A percentile compares a stretch with the other conserved stretches of the same genome.
Conservation (phyloP, 2,113 vertebrate genomes). For the Cettia cetti region DNA sequence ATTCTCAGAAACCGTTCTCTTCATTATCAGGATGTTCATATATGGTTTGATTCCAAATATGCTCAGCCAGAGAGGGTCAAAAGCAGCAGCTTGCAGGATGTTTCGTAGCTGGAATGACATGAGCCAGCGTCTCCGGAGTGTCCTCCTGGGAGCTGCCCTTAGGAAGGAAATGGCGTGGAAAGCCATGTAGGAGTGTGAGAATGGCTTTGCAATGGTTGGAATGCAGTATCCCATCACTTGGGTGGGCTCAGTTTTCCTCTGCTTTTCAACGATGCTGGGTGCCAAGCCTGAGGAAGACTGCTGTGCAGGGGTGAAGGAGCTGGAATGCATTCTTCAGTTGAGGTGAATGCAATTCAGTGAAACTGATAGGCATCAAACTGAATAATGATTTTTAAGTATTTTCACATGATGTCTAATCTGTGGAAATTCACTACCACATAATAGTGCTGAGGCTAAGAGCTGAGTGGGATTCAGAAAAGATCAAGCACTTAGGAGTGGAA, state of each 20-base stretch:
- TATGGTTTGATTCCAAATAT: not conserved
- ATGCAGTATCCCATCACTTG: constrained; percentile 40
- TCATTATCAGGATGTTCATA: not conserved
- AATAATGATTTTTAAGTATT: constrained; percentile 63
- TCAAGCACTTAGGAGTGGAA: constrained; percentile 38
- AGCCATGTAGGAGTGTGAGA: not conserved
- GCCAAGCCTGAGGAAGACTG: constrained; percentile 47
- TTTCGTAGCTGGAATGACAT: not conserved
- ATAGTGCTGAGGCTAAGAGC: constrained; percentile 35
- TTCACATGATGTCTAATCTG: constrained; percentile 65
- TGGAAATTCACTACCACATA: constrained; percentile 64
- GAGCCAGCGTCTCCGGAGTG: not conserved
- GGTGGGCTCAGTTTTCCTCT: constrained; percentile 54
- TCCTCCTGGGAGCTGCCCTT: constrained; percentile 7
- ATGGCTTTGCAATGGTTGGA: constrained; percentile 4
- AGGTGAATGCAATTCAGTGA: constrained; percentile 42
- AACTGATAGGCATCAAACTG: constrained; percentile 63
- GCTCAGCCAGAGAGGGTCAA: not conserved
- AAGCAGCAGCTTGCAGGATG: not conserved
- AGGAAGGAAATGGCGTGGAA: not conserved
- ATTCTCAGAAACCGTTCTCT: not conserved
- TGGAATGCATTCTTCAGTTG: constrained; percentile 39
- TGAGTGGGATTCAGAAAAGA: constrained; percentile 35
- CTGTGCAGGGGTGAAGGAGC: not conserved
- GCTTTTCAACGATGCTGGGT: not conserved